phyloP scores from a whole-genome alignment of 37 sponge, comb jelly and placozoan genomes.

The Aphrocallistes beatrix region DNA sequence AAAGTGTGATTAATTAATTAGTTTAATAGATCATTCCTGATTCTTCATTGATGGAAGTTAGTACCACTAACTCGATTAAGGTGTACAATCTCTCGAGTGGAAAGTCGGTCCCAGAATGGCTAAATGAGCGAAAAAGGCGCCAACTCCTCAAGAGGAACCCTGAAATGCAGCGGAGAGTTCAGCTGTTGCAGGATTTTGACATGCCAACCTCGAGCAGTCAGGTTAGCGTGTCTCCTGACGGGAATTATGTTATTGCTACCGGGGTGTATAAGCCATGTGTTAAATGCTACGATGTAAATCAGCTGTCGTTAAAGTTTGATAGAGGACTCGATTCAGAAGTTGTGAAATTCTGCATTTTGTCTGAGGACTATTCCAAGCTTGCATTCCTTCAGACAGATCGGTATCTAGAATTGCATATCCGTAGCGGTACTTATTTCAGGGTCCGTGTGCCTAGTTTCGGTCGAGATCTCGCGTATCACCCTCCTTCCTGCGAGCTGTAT shows the following conservation, averaged over 20 bases:
- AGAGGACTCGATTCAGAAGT: constrained; percentile 80
- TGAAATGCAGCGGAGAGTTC: constrained; percentile 62
- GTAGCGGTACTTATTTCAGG: constrained; percentile 76
- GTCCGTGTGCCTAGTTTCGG: constrained; percentile 82
- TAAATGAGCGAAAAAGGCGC: constrained; percentile 76
- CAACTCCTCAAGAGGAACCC: constrained; percentile 67
- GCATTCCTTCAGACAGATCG: constrained; percentile 60
- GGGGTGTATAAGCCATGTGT: constrained; percentile 77
- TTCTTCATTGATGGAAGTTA: constrained; percentile 81
- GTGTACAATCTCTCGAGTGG: constrained; percentile 83
- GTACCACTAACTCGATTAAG: constrained; percentile 67
- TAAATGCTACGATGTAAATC: constrained; percentile 79
- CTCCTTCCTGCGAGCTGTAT: constrained; percentile 82
- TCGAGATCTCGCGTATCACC: constrained; percentile 83
- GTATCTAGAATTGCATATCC: constrained; percentile 77
- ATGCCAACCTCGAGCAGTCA: constrained; percentile 73
- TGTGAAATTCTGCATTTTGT: constrained; percentile 56
- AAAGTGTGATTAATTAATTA: too few relatives aligned
- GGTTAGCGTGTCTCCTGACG: constrained; percentile 48
- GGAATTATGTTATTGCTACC: constrained; percentile 66
- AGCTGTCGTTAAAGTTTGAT: constrained; percentile 95
- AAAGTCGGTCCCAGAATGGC: constrained; percentile 85
- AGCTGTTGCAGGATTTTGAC: constrained; percentile 84
- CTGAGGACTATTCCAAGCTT: constrained; percentile 92
- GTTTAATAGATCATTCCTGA: too few relatives aligned